A percentile compares a stretch with the other conserved stretches of the same genome.
These are phyloP conservation scores for Clitarchus hookeri DNA, from an alignment of 2,888 invertebrate species.

Conservation along the genomic window DNA sequence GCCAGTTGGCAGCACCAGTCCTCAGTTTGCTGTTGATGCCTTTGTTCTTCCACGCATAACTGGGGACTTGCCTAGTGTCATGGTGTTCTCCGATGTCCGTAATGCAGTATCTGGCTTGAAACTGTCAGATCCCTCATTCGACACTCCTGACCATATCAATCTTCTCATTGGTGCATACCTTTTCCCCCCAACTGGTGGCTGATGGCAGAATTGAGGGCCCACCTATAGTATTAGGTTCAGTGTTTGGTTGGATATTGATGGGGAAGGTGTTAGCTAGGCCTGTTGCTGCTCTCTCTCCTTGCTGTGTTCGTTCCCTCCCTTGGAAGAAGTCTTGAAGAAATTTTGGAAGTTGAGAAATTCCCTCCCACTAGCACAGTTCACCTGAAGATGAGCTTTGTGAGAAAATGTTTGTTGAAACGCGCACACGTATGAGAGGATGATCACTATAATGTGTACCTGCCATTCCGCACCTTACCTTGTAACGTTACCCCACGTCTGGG, in stretches of 20 bases:
- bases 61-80: neutral
- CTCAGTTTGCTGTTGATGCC: neutral
- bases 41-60: neutral
- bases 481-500: too few species aligned
- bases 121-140: neutral
- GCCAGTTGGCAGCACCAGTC: neutral
- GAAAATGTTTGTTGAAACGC: neutral
- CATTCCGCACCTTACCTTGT: neutral
- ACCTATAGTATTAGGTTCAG: too few species aligned
- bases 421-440: neutral
- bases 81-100: too few species aligned
- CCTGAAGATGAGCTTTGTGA: conserved; percentile 15
- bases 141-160: neutral
- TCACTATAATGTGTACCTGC: neutral
- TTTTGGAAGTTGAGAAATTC: conserved; percentile 5
- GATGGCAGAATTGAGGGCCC: too few species aligned
- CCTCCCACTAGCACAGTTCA: neutral
- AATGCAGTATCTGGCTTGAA: neutral
- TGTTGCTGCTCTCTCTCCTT: too few species aligned
- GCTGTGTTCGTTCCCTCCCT: too few species aligned
- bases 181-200: neutral
- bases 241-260: too few species aligned
- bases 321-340: neutral
- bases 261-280: too few species aligned
- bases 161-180: neutral